phyloP scores from a whole-genome alignment of 1,140 invertebrate genomes.

The Mercenaria mercenaria region DNA sequence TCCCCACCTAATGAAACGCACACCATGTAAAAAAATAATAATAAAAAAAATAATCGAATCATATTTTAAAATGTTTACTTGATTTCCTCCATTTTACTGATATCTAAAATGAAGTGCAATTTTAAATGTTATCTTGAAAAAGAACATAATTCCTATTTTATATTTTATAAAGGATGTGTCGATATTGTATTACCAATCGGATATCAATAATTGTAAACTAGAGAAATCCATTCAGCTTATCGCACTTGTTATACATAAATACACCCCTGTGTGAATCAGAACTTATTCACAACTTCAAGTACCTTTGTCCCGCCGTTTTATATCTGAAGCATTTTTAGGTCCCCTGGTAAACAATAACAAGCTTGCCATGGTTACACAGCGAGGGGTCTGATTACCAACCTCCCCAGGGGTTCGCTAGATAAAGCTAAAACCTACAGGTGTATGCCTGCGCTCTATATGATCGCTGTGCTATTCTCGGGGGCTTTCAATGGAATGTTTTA shows the following conservation, averaged over 20 bases:
- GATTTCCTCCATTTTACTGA: too few relatives aligned
- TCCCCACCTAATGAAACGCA: too few relatives aligned
- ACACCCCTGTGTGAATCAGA: not conserved
- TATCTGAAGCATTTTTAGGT: slow-evolving; percentile 8
- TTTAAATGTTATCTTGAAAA: too few relatives aligned
- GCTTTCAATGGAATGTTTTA: slow-evolving; percentile 54
- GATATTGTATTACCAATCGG: not conserved
- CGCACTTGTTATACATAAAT: not conserved
- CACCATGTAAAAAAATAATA: too few relatives aligned
- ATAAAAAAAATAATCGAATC: too few relatives aligned
- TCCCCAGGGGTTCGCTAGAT: slow-evolving; percentile 45
- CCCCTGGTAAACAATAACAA: slow-evolving; percentile 51
- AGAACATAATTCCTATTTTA: too few relatives aligned
- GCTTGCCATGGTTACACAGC: slow-evolving; percentile 63
- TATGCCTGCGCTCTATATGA: not conserved
- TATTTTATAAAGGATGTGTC: too few relatives aligned
- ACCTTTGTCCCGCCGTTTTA: slow-evolving; percentile 8
- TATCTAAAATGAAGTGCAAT: too few relatives aligned
- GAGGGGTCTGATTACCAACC: slow-evolving; percentile 43
- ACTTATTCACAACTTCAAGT: not conserved
- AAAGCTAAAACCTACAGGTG: slow-evolving; percentile 54
- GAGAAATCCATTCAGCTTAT: not conserved
- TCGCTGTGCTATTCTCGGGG: not conserved
- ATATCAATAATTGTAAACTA: not conserved
- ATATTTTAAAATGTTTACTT: too few relatives aligned